These are phyloP conservation scores for Eurytemora carolleeae DNA, from an alignment of 1,140 invertebrate species.

Conservation along the genomic window DNA sequence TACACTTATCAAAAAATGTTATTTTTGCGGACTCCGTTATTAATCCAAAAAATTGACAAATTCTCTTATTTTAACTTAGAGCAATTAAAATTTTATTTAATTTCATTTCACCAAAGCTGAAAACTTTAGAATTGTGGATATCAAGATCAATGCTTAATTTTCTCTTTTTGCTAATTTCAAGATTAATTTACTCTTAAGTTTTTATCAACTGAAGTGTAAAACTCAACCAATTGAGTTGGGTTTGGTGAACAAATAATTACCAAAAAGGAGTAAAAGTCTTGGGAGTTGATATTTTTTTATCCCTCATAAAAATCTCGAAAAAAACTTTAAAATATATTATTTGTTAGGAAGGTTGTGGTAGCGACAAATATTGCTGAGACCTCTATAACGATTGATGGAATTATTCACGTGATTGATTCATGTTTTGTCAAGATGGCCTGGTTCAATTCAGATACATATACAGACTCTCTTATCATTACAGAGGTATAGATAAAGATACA, in stretches of 20 bases:
- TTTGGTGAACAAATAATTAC: neutral
- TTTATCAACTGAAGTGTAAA: too few species aligned
- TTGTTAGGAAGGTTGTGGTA: slow-evolving; percentile 61
- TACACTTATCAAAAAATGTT: too few species aligned
- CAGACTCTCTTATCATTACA: slow-evolving; percentile 61
- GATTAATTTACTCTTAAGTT: too few species aligned
- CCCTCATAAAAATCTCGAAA: neutral
- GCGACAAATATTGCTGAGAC: slow-evolving; percentile 97
- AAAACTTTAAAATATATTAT: neutral
- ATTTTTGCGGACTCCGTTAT: too few species aligned
- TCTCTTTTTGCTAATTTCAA: too few species aligned
- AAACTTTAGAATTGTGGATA: too few species aligned
- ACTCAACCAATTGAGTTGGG: neutral
- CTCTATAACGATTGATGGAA: slow-evolving; percentile 72
- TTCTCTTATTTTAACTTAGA: too few species aligned
- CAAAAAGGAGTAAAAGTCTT: neutral
- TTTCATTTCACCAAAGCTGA: too few species aligned
- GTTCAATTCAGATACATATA: slow-evolving; percentile 60
- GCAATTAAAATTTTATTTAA: too few species aligned
- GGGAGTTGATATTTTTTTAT: neutral
- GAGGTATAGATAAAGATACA: slow-evolving; percentile 40
- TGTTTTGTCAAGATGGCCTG: slow-evolving; percentile 91
- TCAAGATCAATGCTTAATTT: too few species aligned
- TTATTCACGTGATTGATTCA: slow-evolving; percentile 64
- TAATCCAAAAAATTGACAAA: too few species aligned